Evolutionary conservation across 2,113 vertebrate genomes (phyloP), one percentile per base, ranked within the genome.

Genomic region (Aythya baeri): DNA sequence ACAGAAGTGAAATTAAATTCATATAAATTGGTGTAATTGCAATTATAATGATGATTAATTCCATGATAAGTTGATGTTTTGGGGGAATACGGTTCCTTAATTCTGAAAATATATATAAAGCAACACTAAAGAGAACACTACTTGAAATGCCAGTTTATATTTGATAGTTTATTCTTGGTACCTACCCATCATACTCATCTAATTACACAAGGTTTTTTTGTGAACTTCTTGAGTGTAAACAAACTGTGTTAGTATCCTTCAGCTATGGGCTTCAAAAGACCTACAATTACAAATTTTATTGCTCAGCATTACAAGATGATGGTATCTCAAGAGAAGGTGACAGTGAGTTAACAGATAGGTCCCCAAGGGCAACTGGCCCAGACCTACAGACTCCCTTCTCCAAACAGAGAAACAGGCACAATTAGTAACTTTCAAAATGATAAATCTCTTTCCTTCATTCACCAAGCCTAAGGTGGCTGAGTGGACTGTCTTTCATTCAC

Each of bases 281-380:
- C 72, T 86, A 94, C 88, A 97, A 97, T 96, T 97, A 95, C 91
- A 96, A 97, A 96, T 97, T 98, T 98, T 98, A 98, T 97, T 97
- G 97, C 96, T 97, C 91, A 90, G 88, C 92, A 91, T 97, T 97
- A 93, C 96, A 96, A 96, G 94, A 97, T 96, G 96, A 98, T 97
- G 89, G 97, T 97, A 97, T 97, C 97, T 97, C 93, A 88, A 93
- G 91, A 95, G 89, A 96, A 97, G 97, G 97, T 97, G 97, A 98
- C 97, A 97, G 96, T 96, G 80, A 97, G 96, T 96, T 97, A 96
- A 98, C 94, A 97, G 95, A 97, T 96, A 95, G 94, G 92, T 96
- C 97, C 96, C 97, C 76, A 95, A 97, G 95, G 97, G 89, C 94
- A 86, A 57, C 92, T 86, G 89, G 91, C 55, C 93, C 96, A 97